Conservation (phyloP, 2,113 vertebrate genomes). For the Tachycineta bicolor region DNA sequence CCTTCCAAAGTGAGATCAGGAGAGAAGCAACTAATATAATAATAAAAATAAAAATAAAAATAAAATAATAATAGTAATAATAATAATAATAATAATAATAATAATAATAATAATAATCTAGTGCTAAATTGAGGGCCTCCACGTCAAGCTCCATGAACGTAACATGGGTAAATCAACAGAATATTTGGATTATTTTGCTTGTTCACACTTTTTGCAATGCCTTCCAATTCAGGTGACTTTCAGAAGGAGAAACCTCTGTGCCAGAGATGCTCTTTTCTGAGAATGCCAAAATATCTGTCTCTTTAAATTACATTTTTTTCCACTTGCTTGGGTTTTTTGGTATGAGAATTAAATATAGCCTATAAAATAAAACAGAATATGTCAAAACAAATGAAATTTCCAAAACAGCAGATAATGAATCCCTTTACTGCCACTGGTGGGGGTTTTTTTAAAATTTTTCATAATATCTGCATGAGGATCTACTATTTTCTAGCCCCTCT, state of each 20-base stretch:
- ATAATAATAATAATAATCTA: neutral
- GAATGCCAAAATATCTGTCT: neutral
- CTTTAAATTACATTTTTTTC: neutral
- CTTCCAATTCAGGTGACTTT: neutral
- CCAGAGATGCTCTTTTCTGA: neutral
- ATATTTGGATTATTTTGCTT: neutral
- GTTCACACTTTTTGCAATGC: neutral
- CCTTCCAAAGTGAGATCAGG: neutral
- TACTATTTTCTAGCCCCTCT: neutral
- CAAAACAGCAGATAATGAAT: neutral
- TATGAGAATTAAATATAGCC: constrained; percentile 39
- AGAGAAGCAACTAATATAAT: neutral
- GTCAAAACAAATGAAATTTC: neutral
- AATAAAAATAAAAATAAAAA: no score
- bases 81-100: no score
- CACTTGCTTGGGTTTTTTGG: neutral
- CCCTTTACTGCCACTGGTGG: neutral
- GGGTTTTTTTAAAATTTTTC: neutral
- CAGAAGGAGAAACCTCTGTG: neutral
- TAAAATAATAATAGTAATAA: no score
- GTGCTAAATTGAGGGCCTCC: neutral
- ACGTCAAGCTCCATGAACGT: neutral
- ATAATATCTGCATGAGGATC: neutral
- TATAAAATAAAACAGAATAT: constrained; percentile 21
- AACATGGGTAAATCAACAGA: neutral